Base-by-base conservation (phyloP, 2,888 invertebrate species). In the Sphinx pinastri region DNA sequence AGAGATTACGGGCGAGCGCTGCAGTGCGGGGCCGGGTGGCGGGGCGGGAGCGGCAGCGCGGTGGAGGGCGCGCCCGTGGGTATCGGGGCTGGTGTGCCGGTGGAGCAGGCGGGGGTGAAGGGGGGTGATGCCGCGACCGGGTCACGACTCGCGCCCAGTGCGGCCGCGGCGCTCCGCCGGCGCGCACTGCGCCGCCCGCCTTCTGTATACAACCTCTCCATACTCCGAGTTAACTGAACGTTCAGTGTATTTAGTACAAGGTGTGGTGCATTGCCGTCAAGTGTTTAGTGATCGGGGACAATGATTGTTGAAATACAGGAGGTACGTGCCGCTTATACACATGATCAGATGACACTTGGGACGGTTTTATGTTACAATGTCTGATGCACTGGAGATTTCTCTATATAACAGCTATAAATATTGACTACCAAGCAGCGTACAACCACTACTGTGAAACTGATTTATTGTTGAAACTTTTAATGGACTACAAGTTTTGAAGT, bases 271-370 rank as follows among this genome's bases (percentile, higher is more conserved):
- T 74, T 74, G 76, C 71, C 71, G 71, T 68, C 68, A 60, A 60
- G 25, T 67, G 58, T 55, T 49, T 63, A 70, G 73, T 71, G 69
- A 69, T 70, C 55, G 74, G 71, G 72, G 49, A 87, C 78, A 81
- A 93, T 93, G 93, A 93, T 93, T 88, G 93, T 93, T 88, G 93
- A 93, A 86, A 92, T 93, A 77, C 91, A 90, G 79, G 93, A 93
- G 93, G 93, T 93, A 92, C 72, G 83, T 73, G 71, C 13, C 25
- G 25, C 25, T 57, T 13, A 25, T 13, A 13, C 11, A 25, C 19
- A 25, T 49, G 49, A 19, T 19, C 11, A 10, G 3, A 19, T 19
- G 19, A 38, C 38, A 38, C 38, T 38, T 38, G 38, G 38, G 38
- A 38, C 19, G 55, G 16, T 55, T 52, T 55, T 55, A 55, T 55